A percentile compares a stretch with the other conserved stretches of the same genome.
phyloP scores from a whole-genome alignment of 1,140 invertebrate genomes.

The Liolophura sinensis region DNA sequence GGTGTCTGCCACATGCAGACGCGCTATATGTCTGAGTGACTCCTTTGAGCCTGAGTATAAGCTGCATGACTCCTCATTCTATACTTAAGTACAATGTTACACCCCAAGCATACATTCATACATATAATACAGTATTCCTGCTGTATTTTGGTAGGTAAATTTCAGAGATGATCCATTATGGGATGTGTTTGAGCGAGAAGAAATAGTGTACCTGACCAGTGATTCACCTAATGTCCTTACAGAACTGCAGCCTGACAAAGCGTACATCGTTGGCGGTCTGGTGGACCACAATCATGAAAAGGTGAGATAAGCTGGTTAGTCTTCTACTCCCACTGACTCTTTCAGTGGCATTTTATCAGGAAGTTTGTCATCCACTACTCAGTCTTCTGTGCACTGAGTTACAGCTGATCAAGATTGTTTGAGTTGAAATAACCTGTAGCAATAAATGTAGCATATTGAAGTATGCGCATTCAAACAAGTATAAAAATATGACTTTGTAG shows the following conservation, averaged over 20 bases:
- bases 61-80: too few species aligned
- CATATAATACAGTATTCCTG: conserved; percentile 22
- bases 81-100: too few species aligned
- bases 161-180: conserved; percentile 71
- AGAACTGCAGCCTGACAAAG: conserved; percentile 74
- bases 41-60: too few species aligned
- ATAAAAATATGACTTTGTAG: too few species aligned
- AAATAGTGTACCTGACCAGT: conserved; percentile 89
- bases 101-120: too few species aligned
- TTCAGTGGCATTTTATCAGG: neutral
- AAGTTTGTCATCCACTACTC: neutral
- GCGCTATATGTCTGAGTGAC: too few species aligned
- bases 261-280: conserved; percentile 94
- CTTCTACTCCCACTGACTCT: too few species aligned
- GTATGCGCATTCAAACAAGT: too few species aligned
- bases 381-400: neutral
- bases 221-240: conserved; percentile 90
- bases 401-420: neutral
- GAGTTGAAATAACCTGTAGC: neutral
- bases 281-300: conserved; percentile 97
- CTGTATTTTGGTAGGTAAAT: conserved; percentile 66
- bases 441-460: neutral
- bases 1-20: too few species aligned
- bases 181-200: conserved; percentile 74
- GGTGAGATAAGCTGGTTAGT: conserved; percentile 59